Percentiles rank a stretch among this genome's conserved stretches.
Evolutionary conservation across 2,888 invertebrate species (phyloP).

Genomic region (Omphaloscelis lunosa): DNA sequence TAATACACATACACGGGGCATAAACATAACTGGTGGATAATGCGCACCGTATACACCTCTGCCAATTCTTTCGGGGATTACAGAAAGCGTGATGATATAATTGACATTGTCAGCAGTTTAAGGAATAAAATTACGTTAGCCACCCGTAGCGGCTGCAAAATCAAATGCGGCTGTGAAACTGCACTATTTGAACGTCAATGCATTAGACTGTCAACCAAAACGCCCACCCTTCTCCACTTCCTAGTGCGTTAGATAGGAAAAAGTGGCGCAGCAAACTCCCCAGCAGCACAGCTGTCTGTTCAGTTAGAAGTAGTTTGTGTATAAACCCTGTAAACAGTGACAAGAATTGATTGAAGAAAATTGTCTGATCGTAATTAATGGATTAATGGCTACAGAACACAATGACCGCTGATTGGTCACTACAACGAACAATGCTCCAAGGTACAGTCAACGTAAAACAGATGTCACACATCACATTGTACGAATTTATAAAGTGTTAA

Average conservation of each 20-base stretch:
- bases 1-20: too few relatives aligned
- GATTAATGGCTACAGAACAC: constrained; percentile 24
- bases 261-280: too few relatives aligned
- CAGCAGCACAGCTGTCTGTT: too few relatives aligned
- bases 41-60: not conserved
- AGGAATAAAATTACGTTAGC: not conserved
- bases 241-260: too few relatives aligned
- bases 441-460: not conserved
- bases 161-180: too few relatives aligned
- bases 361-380: constrained; percentile 29
- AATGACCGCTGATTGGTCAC: constrained; percentile 28
- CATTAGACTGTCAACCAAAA: too few relatives aligned
- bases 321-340: not conserved
- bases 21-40: not conserved
- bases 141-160: too few relatives aligned
- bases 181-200: too few relatives aligned
- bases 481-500: not conserved
- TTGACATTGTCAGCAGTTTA: not conserved
- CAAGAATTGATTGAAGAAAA: constrained; percentile 36
- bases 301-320: not conserved
- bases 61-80: not conserved
- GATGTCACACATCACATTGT: not conserved
- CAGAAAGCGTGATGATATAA: not conserved
- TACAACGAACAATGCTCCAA: constrained; percentile 1
- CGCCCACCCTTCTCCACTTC: too few relatives aligned